These are phyloP conservation scores for Psittacara wagleri DNA, from an alignment of 2,113 vertebrate species.

Conservation along the genomic window DNA sequence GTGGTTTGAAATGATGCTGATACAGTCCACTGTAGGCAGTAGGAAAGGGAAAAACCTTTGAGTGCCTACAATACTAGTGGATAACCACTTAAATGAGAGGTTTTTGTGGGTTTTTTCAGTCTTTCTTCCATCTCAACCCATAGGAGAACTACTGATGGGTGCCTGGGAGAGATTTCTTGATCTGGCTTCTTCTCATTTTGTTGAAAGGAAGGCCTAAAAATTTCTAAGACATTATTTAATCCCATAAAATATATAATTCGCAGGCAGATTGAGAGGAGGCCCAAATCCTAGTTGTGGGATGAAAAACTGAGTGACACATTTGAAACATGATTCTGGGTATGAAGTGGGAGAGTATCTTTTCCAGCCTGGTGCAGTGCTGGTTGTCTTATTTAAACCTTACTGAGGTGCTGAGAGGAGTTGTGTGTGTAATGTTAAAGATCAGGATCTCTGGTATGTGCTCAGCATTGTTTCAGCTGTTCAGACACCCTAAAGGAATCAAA, in stretches of 20 bases:
- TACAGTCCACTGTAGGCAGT: not conserved
- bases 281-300: not conserved
- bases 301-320: not conserved
- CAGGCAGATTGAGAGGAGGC: not conserved
- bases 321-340: not conserved
- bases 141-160: not conserved
- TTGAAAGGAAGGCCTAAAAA: not conserved
- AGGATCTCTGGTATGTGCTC: not conserved
- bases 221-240: not conserved
- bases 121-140: not conserved
- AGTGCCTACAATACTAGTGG: not conserved
- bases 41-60: not conserved
- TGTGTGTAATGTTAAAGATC: not conserved
- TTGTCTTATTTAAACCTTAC: not conserved
- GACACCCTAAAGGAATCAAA: not conserved
- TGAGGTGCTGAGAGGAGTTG: not conserved
- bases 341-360: not conserved
- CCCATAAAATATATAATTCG: not conserved
- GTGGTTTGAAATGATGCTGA: not conserved
- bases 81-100: not conserved
- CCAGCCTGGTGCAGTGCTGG: not conserved
- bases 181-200: not conserved
- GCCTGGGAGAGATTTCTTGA: not conserved
- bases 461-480: not conserved
- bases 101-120: not conserved